phyloP scores from a whole-genome alignment of 1,140 invertebrate species.

The Ridgeia piscesae region DNA sequence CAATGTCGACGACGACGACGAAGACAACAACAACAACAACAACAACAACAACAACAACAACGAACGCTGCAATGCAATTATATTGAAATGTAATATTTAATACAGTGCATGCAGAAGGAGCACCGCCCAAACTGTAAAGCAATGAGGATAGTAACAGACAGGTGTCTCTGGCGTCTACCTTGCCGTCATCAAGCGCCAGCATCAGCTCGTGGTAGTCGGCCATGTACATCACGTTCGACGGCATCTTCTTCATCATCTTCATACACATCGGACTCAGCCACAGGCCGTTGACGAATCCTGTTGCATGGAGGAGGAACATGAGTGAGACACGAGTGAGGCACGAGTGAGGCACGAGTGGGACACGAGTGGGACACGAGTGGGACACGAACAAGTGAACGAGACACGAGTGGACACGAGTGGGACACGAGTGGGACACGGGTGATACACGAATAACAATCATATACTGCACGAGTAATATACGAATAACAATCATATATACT shows the following conservation, averaged over 20 bases:
- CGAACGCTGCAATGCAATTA: too few species aligned
- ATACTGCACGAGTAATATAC: too few species aligned
- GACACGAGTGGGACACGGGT: too few species aligned
- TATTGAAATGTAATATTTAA: neutral
- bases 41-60: too few species aligned
- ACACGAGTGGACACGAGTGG: too few species aligned
- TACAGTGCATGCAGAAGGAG: neutral
- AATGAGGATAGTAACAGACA: neutral
- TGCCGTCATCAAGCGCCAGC: neutral
- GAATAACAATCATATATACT: too few species aligned
- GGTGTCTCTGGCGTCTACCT: neutral
- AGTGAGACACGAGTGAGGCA: neutral
- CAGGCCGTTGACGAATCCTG: neutral
- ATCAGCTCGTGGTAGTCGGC: neutral
- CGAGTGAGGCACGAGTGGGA: too few species aligned
- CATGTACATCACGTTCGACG: neutral
- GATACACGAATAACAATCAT: too few species aligned
- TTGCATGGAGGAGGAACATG: neutral
- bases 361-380: too few species aligned
- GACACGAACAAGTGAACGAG: too few species aligned
- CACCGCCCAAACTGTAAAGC: neutral
- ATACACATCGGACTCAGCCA: neutral
- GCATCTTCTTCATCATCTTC: constrained; percentile 5
- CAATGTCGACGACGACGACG: too few species aligned
- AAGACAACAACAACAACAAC: too few species aligned